Evolutionary conservation across 1,140 invertebrate genomes (phyloP).

Genomic region (Probaryconus sp.): DNA sequence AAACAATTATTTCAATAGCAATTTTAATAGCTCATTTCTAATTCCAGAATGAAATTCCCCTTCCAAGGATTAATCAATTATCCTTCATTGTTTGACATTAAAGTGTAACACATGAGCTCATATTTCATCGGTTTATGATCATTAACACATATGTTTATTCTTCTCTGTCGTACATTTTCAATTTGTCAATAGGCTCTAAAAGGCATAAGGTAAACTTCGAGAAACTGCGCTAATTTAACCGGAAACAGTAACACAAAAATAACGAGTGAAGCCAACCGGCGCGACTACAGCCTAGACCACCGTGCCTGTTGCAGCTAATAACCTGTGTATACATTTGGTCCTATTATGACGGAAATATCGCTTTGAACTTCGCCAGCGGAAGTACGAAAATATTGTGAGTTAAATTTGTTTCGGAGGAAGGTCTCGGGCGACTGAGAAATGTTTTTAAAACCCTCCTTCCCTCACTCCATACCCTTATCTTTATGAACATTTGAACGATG

Average conservation of each 20-base stretch:
- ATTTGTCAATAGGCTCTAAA: constrained; percentile 23
- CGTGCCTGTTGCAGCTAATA: constrained; percentile 34
- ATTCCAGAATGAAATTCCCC: no score
- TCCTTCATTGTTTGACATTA: no score
- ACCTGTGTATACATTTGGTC: constrained; percentile 26
- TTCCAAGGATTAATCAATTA: no score
- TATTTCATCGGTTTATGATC: neutral
- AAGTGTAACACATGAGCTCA: no score
- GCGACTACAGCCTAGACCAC: constrained; percentile 36
- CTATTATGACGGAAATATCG: constrained; percentile 15
- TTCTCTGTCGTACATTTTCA: constrained; percentile 17
- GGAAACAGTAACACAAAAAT: constrained; percentile 37
- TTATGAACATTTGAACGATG: no score
- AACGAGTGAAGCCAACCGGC: no score
- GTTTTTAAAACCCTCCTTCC: neutral
- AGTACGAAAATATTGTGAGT: constrained; percentile 35
- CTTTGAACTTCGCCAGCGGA: constrained; percentile 44
- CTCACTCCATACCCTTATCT: neutral
- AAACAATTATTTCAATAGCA: no score
- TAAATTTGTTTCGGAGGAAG: constrained; percentile 28
- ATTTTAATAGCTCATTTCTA: no score
- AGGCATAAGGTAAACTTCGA: constrained; percentile 13
- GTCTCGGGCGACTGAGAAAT: neutral
- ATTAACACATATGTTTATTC: constrained; percentile 2
- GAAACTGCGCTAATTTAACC: constrained; percentile 22